Conservation (phyloP, 2,113 vertebrate genomes). For the Actenoides hombroni region DNA sequence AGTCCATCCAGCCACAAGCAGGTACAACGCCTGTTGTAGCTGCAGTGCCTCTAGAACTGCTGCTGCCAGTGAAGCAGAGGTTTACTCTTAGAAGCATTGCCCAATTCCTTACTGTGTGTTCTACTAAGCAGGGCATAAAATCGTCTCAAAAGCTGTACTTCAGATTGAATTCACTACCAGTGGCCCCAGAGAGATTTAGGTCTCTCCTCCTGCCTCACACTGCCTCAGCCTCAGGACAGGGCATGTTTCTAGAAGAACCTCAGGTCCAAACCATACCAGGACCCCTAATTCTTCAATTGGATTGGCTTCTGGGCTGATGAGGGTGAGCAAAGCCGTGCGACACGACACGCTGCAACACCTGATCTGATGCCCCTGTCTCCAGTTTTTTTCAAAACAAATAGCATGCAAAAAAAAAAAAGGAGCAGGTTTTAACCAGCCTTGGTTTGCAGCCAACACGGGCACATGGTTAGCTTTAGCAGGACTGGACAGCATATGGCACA, state of each 20-base stretch:
- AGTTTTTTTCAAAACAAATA: slow-evolving; percentile 48
- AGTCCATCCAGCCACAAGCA: not conserved
- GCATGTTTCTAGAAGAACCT: not conserved
- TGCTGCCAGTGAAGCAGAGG: not conserved
- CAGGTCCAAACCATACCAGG: not conserved
- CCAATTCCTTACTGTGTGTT: not conserved
- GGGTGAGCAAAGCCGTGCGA: not conserved
- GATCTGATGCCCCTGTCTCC: not conserved
- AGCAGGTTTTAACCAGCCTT: slow-evolving; percentile 60
- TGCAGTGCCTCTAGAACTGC: not conserved
- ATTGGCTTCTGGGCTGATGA: not conserved
- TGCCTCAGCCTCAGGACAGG: not conserved
- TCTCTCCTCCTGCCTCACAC: not conserved
- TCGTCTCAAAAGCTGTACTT: not conserved
- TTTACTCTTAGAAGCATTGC: not conserved
- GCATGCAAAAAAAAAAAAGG: slow-evolving; percentile 4
- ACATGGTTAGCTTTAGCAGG: slow-evolving; percentile 61
- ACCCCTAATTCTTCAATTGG: not conserved
- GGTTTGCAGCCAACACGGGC: slow-evolving; percentile 52
- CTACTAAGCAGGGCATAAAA: not conserved
- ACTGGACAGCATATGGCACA: slow-evolving; percentile 67
- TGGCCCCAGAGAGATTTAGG: not conserved
- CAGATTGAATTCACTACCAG: not conserved
- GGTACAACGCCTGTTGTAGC: not conserved
- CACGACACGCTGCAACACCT: not conserved